phyloP scores from a whole-genome alignment of 2,888 invertebrate genomes.

The Pristionchus entomophagus region DNA sequence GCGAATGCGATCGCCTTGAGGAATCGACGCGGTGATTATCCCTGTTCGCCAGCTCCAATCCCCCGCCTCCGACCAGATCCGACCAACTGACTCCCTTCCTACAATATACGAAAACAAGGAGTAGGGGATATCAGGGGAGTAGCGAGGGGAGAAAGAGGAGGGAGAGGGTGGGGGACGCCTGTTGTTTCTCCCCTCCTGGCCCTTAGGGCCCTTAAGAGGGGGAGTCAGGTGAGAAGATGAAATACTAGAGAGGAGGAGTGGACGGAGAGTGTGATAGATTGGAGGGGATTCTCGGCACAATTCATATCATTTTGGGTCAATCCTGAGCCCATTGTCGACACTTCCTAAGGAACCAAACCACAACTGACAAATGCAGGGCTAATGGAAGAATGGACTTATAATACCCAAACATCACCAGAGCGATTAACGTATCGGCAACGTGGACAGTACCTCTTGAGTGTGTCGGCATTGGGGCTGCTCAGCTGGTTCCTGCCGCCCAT shows the following conservation, averaged over 20 bases:
- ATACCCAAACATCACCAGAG: no score
- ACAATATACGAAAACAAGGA: conserved; percentile 50
- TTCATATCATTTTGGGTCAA: no score
- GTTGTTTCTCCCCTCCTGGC: not conserved
- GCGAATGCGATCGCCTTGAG: not conserved
- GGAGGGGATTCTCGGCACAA: not conserved
- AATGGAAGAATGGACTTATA: no score
- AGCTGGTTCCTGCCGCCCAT: conserved; percentile 26
- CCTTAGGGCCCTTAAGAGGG: conserved; percentile 22
- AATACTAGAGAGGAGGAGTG: not conserved
- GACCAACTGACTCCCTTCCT: conserved; percentile 69
- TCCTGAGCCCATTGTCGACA: no score
- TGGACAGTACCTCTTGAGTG: conserved; percentile 42
- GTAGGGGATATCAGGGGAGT: not conserved
- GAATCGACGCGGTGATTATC: not conserved
- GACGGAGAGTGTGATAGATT: not conserved
- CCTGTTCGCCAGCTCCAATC: not conserved
- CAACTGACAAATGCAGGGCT: not conserved
- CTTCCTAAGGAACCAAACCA: no score
- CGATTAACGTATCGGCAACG: no score
- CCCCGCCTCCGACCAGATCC: conserved; percentile 56
- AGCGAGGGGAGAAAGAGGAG: not conserved
- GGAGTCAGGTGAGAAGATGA: conserved; percentile 43
- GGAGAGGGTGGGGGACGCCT: not conserved
- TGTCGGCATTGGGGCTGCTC: conserved; percentile 42